Base-by-base conservation (phyloP, 2,888 invertebrate species). In the Oxystoma pomonae region DNA sequence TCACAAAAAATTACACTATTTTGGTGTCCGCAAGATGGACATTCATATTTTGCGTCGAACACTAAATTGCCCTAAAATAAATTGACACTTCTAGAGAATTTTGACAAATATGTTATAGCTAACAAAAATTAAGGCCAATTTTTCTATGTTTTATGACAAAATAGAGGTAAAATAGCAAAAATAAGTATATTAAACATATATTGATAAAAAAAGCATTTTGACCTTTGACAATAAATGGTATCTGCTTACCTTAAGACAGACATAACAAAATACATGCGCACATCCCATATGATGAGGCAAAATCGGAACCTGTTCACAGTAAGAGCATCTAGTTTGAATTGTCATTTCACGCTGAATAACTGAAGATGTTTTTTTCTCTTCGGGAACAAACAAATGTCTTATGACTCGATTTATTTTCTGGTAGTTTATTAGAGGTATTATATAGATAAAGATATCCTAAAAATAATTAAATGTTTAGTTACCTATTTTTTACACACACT, bases 261-360 rank as follows among this genome's bases (percentile, higher is more conserved):
- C 93, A 78, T 92, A 94, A 79, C 96, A 96, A 81, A 92, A 96
- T 59, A 94, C 83, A 81, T 96, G 95, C 3, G 83, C 80, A 77
- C 96, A 96, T 3, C 92, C 93, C 81, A 95, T 91, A 68, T 90
- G 88, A 76, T 91, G 87, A 0, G 96, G 94, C 68, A 91, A 78
- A 49, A 91, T 86, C 1, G 95, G 95, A 67, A 84, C 84, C 64
- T 89, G 86, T 0, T 83, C 82, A 78, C 96, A 96, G 72, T 87
- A 85, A 0, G 87, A 86, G 81, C 96, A 96, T 55, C 82, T 82
- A 0, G 90, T 86, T 63, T 81, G 78, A 1, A 78, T 62, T 0
- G 83, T 83, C 81, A 87, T 83, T 2, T 72, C 71, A 19, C 76
- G 74, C 21, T 70, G 68, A 16, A 65, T 57, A 20, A 66, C 49